Conservation (phyloP, 1,140 invertebrate species). For the Papilio aristodemus region DNA sequence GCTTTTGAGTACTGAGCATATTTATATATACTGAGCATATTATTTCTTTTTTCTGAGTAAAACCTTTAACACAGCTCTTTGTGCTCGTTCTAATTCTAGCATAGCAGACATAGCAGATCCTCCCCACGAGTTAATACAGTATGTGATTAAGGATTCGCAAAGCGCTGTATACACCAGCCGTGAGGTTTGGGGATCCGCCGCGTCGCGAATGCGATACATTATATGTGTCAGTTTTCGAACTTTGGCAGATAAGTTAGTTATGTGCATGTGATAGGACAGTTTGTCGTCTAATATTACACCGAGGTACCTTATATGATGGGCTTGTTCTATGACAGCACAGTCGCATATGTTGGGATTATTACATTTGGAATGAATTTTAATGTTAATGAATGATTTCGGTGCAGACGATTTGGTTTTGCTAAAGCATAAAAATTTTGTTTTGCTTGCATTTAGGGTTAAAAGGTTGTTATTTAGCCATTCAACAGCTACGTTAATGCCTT, state of each 20-base stretch:
- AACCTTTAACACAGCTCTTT: constrained; percentile 2
- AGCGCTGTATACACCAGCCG: background rate
- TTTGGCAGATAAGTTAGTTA: background rate
- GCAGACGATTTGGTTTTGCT: no score
- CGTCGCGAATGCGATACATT: background rate
- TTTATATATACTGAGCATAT: no score
- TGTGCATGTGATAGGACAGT: background rate
- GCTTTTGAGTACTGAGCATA: background rate
- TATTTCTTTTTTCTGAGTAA: background rate
- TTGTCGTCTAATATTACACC: no score
- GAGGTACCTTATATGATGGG: no score
- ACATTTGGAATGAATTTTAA: no score
- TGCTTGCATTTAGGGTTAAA: no score
- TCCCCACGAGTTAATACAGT: constrained; percentile 7
- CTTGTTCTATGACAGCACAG: no score
- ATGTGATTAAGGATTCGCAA: background rate
- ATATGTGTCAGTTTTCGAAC: constrained; percentile 5
- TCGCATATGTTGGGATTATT: no score
- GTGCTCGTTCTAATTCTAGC: background rate
- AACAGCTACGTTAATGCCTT: no score
- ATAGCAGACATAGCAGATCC: background rate
- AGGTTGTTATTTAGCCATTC: no score
- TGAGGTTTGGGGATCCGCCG: background rate
- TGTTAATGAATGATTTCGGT: background rate
- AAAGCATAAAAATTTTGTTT: no score